Percentiles rank a stretch among this genome's conserved stretches.
Evolutionary conservation across 2,113 vertebrate genomes (phyloP).

Genomic region (Pan paniscus): DNA sequence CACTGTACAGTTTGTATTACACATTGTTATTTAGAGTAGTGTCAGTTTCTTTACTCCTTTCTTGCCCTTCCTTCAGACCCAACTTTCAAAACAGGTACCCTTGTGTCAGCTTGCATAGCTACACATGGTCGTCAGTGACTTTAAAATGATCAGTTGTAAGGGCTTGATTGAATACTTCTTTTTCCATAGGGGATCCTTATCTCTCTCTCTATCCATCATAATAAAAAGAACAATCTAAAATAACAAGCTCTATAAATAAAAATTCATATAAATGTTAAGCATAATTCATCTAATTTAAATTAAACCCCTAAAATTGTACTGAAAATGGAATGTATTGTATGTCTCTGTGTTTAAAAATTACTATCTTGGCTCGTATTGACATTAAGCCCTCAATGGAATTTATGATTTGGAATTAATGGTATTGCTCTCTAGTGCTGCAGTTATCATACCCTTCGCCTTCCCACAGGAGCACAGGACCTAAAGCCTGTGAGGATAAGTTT

Average conservation of each 20-base stretch:
- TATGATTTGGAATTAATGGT: conserved; percentile 19
- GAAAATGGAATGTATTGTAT: conserved; percentile 43
- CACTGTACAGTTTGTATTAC: neutral
- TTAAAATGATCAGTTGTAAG: neutral
- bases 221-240: conserved; percentile 27
- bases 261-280: conserved; percentile 26
- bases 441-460: neutral
- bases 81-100: neutral
- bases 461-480: neutral
- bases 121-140: neutral
- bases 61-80: neutral
- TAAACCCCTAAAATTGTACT: conserved; percentile 29
- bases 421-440: neutral
- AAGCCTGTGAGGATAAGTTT: neutral
- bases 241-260: conserved; percentile 44
- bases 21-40: neutral
- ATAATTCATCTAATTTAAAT: conserved; percentile 52
- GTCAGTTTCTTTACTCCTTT: neutral
- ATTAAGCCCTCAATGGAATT: neutral
- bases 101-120: neutral
- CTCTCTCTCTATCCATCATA: neutral
- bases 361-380: neutral
- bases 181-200: neutral
- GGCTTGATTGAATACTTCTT: neutral
- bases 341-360: conserved; percentile 47